Evolutionary conservation across 35 echinoderm and acorn worm genomes (phyloP).

Genomic region (Heliocidaris tuberculata): DNA sequence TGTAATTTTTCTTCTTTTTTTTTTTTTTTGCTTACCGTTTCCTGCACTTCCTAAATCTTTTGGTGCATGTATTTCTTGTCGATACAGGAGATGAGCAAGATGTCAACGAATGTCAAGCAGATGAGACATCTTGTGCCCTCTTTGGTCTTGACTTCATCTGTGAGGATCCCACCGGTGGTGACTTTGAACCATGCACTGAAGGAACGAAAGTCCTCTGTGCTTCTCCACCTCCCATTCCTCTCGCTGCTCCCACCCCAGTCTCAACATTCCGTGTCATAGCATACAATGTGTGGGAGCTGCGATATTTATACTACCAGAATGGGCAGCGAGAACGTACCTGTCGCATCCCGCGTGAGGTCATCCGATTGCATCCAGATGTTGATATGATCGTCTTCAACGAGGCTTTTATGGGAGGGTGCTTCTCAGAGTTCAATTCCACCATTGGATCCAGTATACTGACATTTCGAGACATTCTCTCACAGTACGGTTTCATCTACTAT

Average conservation of each 20-base stretch:
- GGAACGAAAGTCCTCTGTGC: conserved; percentile 77
- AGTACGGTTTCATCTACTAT: conserved; percentile 82
- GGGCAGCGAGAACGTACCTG: conserved; percentile 92
- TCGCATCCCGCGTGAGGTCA: conserved; percentile 71
- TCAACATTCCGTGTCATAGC: conserved; percentile 73
- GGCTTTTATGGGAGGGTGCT: conserved; percentile 93
- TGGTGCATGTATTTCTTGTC: conserved; percentile 37
- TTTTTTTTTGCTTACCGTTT: no score
- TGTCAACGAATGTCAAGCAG: conserved; percentile 59
- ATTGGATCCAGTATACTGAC: conserved; percentile 54
- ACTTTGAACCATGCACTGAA: conserved; percentile 49
- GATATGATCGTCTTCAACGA: conserved; percentile 93
- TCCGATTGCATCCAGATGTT: conserved; percentile 77
- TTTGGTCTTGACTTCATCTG: conserved; percentile 84
- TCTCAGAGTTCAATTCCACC: conserved; percentile 61
- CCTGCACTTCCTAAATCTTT: no score
- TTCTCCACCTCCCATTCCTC: conserved; percentile 46
- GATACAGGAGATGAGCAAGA: conserved; percentile 77
- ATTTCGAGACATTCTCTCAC: conserved; percentile 71
- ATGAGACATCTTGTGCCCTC: conserved; percentile 65
- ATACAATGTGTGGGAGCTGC: conserved; percentile 92
- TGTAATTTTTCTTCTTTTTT: no score
- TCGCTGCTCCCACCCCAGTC: conserved; percentile 53
- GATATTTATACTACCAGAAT: conserved; percentile 85
- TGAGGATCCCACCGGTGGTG: conserved; percentile 26